A percentile compares a stretch with the other conserved stretches of the same genome.
Evolutionary conservation across 2,113 vertebrate genomes (phyloP).

Genomic region (Bettongia penicillata): DNA sequence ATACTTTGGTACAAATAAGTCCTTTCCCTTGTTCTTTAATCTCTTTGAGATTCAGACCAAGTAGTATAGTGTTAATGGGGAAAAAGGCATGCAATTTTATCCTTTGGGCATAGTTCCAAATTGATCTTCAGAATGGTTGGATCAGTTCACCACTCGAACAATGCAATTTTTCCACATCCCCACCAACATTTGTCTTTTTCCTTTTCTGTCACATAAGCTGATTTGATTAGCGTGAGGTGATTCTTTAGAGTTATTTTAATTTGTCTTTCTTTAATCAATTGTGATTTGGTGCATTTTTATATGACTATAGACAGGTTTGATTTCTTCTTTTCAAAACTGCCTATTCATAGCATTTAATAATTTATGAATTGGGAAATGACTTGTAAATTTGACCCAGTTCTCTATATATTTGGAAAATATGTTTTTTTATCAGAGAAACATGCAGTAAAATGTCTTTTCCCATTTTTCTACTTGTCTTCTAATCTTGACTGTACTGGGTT

Average conservation of each 20-base stretch:
- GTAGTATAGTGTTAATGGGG: neutral
- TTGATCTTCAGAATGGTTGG: neutral
- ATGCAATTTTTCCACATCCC: neutral
- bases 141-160: neutral
- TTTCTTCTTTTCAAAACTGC: neutral
- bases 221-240: neutral
- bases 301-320: neutral
- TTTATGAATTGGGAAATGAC: neutral
- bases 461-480: neutral
- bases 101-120: neutral
- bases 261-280: neutral
- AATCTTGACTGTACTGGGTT: no score
- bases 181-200: neutral
- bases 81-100: neutral
- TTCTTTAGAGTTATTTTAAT: neutral
- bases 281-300: neutral
- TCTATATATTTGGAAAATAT: neutral
- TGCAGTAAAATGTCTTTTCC: neutral
- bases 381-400: no score
- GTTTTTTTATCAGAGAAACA: neutral
- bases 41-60: neutral
- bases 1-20: no score
- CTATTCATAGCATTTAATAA: neutral
- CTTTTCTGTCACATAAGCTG: neutral
- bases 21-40: no score